Conservation (phyloP, 2,113 vertebrate species). For the Tachysurus vachellii region DNA sequence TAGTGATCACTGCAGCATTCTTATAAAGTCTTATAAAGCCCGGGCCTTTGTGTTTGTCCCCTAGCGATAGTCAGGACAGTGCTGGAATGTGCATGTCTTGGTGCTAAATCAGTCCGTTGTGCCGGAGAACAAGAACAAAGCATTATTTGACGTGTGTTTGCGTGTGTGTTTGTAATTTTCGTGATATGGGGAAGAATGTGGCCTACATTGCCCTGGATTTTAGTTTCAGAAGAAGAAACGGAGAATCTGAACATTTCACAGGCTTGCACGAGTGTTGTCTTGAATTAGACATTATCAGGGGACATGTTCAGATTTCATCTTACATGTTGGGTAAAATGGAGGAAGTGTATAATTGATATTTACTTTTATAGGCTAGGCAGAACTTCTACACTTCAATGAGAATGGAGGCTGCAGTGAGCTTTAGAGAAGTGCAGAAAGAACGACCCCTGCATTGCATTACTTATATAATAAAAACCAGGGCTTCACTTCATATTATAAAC, state of each 20-base stretch:
- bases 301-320: not conserved
- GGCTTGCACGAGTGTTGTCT: slow-evolving; percentile 12
- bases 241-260: not conserved
- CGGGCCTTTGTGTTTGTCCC: not conserved
- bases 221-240: not conserved
- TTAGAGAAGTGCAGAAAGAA: not conserved
- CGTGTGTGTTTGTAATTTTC: slow-evolving; percentile 32
- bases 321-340: not conserved
- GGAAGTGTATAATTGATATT: slow-evolving; percentile 4
- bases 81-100: slow-evolving; percentile 31
- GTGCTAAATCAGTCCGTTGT: slow-evolving; percentile 50
- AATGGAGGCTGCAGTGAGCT: not conserved
- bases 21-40: not conserved
- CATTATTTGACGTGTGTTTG: slow-evolving; percentile 30
- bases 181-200: slow-evolving; percentile 8
- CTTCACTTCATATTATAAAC: not conserved
- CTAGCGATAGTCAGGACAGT: not conserved
- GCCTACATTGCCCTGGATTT: slow-evolving; percentile 23
- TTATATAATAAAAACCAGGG: not conserved
- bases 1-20: slow-evolving; percentile 7
- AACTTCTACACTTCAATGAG: not conserved
- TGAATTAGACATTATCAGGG: not conserved
- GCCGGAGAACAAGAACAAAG: slow-evolving; percentile 37
- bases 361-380: not conserved
- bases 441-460: not conserved